phyloP scores from a whole-genome alignment of 2,113 vertebrate genomes.

The Nerophis ophidion region DNA sequence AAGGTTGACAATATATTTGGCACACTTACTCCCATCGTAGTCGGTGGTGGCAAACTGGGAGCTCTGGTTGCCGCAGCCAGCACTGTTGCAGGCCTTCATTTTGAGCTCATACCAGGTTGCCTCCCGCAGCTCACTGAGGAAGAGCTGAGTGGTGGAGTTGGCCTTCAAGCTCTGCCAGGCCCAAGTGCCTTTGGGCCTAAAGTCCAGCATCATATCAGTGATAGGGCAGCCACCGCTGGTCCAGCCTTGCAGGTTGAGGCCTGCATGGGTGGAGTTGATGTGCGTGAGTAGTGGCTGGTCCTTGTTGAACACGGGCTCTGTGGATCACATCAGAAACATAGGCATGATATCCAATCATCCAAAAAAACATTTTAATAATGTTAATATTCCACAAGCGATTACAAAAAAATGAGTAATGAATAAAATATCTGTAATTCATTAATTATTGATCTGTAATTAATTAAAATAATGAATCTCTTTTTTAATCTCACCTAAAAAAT shows the following conservation, averaged over 20 bases:
- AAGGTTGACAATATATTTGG: neutral
- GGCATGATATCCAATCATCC: too few relatives aligned
- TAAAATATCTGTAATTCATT: too few relatives aligned
- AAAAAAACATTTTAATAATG: too few relatives aligned
- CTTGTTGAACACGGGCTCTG: constrained; percentile 97
- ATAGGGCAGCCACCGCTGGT: constrained; percentile 95
- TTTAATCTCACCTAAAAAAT: too few relatives aligned
- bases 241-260: constrained; percentile 96
- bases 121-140: constrained; percentile 89
- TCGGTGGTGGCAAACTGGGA: constrained; percentile 93
- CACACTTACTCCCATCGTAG: constrained; percentile 91
- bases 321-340: neutral
- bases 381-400: too few relatives aligned
- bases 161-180: constrained; percentile 90
- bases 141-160: constrained; percentile 87
- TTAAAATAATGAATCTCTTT: too few relatives aligned
- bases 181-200: constrained; percentile 93
- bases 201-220: constrained; percentile 86
- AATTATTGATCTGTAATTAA: too few relatives aligned
- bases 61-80: constrained; percentile 91
- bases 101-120: constrained; percentile 98
- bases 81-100: constrained; percentile 97
- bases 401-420: too few relatives aligned
- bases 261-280: constrained; percentile 94
- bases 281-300: constrained; percentile 96